Percentiles rank a stretch among this genome's conserved stretches.
Evolutionary conservation across 2,113 vertebrate genomes (phyloP).

Genomic region (Odontophorus gujanensis): DNA sequence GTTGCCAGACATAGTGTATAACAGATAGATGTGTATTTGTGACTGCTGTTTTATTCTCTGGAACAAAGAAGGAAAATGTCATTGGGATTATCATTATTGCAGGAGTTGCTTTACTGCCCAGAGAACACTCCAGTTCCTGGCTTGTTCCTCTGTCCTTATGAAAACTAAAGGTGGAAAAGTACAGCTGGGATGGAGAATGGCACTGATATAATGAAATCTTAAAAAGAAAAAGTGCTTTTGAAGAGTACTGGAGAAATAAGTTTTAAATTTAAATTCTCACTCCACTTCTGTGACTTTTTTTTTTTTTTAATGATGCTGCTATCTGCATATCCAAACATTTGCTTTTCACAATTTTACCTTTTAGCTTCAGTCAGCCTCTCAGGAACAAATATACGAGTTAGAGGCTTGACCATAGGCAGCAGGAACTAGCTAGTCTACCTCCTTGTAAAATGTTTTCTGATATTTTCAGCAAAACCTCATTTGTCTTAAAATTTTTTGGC

Average conservation of each 20-base stretch:
- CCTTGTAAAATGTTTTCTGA: background rate
- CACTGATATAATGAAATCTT: background rate
- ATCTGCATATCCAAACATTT: background rate
- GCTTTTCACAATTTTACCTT: background rate
- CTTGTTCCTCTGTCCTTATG: accelerated
- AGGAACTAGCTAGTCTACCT: background rate
- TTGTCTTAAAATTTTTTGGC: background rate
- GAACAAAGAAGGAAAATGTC: background rate
- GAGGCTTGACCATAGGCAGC: background rate
- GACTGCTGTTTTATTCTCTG: background rate
- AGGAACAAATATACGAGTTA: background rate
- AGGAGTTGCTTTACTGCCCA: background rate
- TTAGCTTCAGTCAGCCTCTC: background rate
- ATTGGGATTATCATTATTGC: background rate
- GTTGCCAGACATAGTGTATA: background rate
- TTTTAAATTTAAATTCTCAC: background rate
- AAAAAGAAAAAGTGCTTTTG: background rate
- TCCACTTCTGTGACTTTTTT: background rate
- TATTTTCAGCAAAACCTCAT: background rate
- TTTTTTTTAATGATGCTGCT: background rate
- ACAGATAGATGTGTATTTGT: background rate
- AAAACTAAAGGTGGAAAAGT: background rate
- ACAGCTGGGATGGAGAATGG: background rate
- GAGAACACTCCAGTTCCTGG: background rate
- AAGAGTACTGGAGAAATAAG: background rate